Evolutionary conservation across 2,113 vertebrate genomes (phyloP), one percentile per base, ranked within the genome.

Genomic region (Narcine bancroftii): DNA sequence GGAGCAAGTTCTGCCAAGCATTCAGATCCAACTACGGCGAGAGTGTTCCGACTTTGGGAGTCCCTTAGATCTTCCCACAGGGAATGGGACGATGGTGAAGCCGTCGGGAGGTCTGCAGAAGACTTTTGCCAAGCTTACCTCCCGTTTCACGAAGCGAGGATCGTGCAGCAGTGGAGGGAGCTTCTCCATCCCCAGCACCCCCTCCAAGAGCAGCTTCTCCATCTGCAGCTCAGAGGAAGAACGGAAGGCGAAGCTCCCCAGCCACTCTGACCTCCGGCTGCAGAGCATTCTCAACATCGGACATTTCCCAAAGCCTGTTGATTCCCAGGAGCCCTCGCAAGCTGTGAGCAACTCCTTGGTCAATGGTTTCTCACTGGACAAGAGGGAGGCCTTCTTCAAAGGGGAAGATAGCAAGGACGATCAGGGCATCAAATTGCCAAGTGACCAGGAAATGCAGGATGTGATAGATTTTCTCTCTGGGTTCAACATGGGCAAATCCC

Each of bases 361-460:
- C 93, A 99, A 99, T 2, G 98, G 98, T 2, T 96, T 95, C 6
- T 94, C 96, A 0, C 50, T 95, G n/a, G 95, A 96, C 42, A 95
- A 95, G 36, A 92, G 42, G 33, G 96, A 96, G 75, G 94, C 92
- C 92, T 95, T 95, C 93, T 94, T 96, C 93, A 96, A 94, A 56
- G 45, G 71, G 0, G 96, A 96, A 3, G 96, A 96, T 0, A 71
- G 93, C 93, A 96, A 95, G 45, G 98, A 98, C 0, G 98, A 98
- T 93, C 98, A 99, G 96, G 97, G 97, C 91, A 99, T 99, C 97
- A 99, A 99, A 94, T 94, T 99, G 93, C 99, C 99, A 42, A 99
- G 97, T 0, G 99, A 99, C 95, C 98, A 99, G 94, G 99, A 99
- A 95, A 99, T 99, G 99, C 99, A 99, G 94, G 99, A 99, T 77